phyloP scores from a whole-genome alignment of 2,888 invertebrate species.

The Graphium colonna region DNA sequence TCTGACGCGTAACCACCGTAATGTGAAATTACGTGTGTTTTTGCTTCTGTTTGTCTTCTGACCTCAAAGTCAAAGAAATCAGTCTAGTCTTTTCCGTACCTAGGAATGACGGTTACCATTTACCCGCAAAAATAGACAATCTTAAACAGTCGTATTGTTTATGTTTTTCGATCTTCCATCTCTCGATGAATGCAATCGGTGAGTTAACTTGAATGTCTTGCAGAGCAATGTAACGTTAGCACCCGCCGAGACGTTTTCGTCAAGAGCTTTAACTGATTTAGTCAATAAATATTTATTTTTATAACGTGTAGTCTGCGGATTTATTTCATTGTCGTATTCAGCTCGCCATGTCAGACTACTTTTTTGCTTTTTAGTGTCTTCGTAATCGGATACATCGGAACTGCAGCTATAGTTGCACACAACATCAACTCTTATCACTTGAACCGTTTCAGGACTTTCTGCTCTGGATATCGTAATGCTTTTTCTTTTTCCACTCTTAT shows the following conservation, averaged over 20 bases:
- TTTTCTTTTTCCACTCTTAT: slow-evolving; percentile 59
- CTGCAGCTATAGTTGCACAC: slow-evolving; percentile 55
- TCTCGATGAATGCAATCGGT: slow-evolving; percentile 40
- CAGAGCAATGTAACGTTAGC: slow-evolving; percentile 70
- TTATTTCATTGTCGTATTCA: slow-evolving; percentile 34
- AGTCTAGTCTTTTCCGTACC: too few relatives aligned
- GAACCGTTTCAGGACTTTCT: slow-evolving; percentile 70
- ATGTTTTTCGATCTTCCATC: slow-evolving; percentile 25
- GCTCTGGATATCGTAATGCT: slow-evolving; percentile 68
- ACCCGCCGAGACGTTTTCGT: slow-evolving; percentile 59
- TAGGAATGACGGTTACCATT: too few relatives aligned
- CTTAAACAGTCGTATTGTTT: too few relatives aligned
- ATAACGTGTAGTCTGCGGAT: slow-evolving; percentile 46
- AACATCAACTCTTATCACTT: slow-evolving; percentile 74
- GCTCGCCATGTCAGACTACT: slow-evolving; percentile 20
- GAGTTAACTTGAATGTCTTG: slow-evolving; percentile 64
- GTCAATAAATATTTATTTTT: slow-evolving; percentile 62
- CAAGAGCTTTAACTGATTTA: slow-evolving; percentile 60
- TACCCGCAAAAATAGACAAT: too few relatives aligned
- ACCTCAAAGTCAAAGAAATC: too few relatives aligned
- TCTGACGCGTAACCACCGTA: too few relatives aligned
- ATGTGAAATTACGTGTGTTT: too few relatives aligned
- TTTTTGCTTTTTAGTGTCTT: slow-evolving; percentile 40
- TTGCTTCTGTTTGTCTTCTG: too few relatives aligned
- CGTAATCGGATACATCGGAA: slow-evolving; percentile 44